Evolutionary conservation across 2,888 invertebrate species (phyloP).

Genomic region (Holacanthella duospinosa): DNA sequence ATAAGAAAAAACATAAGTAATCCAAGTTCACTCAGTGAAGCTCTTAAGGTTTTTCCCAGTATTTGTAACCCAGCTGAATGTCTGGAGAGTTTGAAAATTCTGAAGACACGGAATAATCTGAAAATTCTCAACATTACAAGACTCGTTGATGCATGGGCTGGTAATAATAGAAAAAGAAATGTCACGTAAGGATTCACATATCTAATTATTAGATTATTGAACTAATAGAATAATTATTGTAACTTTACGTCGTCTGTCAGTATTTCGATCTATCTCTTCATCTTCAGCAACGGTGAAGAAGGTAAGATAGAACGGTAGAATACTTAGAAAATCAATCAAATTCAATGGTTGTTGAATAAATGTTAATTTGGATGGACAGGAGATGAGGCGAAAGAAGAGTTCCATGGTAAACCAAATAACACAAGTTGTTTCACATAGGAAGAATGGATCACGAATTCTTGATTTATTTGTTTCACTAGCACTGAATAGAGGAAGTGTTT

Average conservation of each 20-base stretch:
- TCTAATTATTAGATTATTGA: too few relatives aligned
- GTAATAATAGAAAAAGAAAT: too few relatives aligned
- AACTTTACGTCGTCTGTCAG: too few relatives aligned
- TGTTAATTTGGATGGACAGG: not conserved
- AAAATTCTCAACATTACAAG: not conserved
- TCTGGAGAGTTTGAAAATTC: constrained; percentile 6
- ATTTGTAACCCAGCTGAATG: constrained; percentile 3
- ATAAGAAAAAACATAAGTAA: not conserved
- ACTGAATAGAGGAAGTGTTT: not conserved
- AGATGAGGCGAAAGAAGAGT: not conserved
- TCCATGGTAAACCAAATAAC: constrained; percentile 4
- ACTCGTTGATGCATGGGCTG: too few relatives aligned
- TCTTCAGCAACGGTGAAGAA: too few relatives aligned
- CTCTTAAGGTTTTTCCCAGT: not conserved
- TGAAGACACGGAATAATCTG: not conserved
- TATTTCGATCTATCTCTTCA: too few relatives aligned
- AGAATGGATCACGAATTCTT: not conserved
- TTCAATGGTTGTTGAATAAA: not conserved
- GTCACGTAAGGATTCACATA: not conserved
- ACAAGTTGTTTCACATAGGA: not conserved
- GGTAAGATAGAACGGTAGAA: not conserved
- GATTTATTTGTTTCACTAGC: not conserved
- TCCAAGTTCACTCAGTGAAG: not conserved
- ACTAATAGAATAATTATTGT: too few relatives aligned
- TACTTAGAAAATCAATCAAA: not conserved